These are phyloP conservation scores for Campoplex nolae DNA, from an alignment of 2,888 invertebrate species.

Conservation along the genomic window DNA sequence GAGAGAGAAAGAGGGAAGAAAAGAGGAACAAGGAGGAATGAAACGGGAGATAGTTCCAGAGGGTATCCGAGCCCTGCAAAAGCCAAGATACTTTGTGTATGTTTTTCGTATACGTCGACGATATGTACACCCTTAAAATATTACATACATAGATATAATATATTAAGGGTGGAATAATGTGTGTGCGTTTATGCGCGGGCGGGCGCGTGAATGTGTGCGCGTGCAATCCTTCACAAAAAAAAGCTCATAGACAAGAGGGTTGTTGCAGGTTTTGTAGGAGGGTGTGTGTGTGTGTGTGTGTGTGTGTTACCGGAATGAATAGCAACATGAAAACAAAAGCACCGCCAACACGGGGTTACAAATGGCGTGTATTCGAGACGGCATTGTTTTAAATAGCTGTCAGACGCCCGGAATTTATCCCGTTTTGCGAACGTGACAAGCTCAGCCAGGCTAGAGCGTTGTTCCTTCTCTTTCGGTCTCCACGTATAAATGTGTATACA, in stretches of 20 bases:
- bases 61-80: constrained; percentile 57
- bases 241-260: constrained; percentile 29
- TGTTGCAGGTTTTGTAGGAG: constrained; percentile 31
- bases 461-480: constrained; percentile 1
- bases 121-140: constrained; percentile 34
- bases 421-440: constrained; percentile 83
- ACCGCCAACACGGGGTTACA: constrained; percentile 79
- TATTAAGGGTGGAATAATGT: neutral
- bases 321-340: constrained; percentile 83
- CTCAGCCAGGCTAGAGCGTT: constrained; percentile 72
- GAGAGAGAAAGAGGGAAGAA: constrained; percentile 42
- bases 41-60: constrained; percentile 60
- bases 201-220: too few species aligned
- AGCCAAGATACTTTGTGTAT: constrained; percentile 54
- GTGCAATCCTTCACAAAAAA: constrained; percentile 7
- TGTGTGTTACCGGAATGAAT: constrained; percentile 79
- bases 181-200: too few species aligned
- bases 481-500: neutral
- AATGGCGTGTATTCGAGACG: constrained; percentile 83
- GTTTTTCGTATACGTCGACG: constrained; percentile 37
- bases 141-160: constrained; percentile 25
- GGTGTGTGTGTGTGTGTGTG: neutral
- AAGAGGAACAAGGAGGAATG: constrained; percentile 44
- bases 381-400: constrained; percentile 85
- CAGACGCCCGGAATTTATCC: constrained; percentile 83